These are phyloP conservation scores for Oncorhynchus clarkii DNA, from an alignment of 2,113 vertebrate species.

Conservation along the genomic window DNA sequence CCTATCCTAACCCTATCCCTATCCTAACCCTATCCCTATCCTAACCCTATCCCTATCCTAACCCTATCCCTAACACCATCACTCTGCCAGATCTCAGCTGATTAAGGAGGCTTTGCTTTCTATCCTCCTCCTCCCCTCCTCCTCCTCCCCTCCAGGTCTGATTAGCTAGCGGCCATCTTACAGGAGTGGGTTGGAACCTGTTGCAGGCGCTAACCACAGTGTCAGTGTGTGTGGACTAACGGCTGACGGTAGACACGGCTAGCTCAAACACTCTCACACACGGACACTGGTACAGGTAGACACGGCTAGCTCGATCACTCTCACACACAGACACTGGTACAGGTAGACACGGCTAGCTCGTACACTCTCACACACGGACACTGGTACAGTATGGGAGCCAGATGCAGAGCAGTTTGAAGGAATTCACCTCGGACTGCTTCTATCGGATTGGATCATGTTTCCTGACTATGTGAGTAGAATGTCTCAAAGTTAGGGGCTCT, in stretches of 20 bases:
- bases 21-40: no score
- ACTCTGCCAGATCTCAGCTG: slow-evolving; percentile 60
- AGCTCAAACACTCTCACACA: background rate
- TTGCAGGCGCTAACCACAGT: slow-evolving; percentile 1
- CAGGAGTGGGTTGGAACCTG: slow-evolving; percentile 22
- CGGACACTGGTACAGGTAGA: background rate
- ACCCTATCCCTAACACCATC: slow-evolving; percentile 17
- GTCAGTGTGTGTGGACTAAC: background rate
- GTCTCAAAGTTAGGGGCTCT: background rate
- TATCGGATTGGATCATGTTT: slow-evolving; percentile 63
- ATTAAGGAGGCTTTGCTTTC: slow-evolving; percentile 84
- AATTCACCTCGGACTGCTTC: slow-evolving; percentile 21
- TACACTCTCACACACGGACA: background rate
- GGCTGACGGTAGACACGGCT: background rate
- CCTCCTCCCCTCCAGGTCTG: slow-evolving; percentile 13
- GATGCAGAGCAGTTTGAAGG: background rate
- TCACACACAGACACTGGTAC: background rate
- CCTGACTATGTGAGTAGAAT: slow-evolving; percentile 65
- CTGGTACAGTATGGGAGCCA: background rate
- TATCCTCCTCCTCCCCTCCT: slow-evolving; percentile 70
- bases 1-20: no score
- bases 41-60: no score
- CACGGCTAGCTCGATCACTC: background rate
- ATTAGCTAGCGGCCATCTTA: slow-evolving; percentile 61
- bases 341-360: background rate